Percentiles rank a stretch among this genome's conserved stretches.
phyloP scores from a whole-genome alignment of 2,113 vertebrate species.

The Elephantulus edwardii region DNA sequence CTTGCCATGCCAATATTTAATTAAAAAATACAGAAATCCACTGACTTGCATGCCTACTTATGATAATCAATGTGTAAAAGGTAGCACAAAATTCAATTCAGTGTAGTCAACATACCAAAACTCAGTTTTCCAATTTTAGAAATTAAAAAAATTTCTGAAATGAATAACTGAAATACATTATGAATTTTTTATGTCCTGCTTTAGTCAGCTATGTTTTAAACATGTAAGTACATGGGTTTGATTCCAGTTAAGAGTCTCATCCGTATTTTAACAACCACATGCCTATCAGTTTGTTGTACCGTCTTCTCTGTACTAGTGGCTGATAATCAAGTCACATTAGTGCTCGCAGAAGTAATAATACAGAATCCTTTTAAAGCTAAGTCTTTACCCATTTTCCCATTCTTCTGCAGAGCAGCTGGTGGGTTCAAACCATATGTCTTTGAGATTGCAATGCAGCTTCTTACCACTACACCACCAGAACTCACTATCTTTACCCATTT shows the following conservation, averaged over 20 bases:
- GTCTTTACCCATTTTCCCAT: too few species aligned
- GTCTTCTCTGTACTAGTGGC: neutral
- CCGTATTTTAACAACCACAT: neutral
- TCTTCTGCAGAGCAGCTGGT: too few species aligned
- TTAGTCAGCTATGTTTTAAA: conserved; percentile 10
- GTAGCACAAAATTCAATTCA: neutral
- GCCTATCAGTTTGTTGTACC: neutral
- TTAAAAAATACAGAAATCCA: neutral
- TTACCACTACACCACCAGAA: too few species aligned
- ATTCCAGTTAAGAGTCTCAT: conserved; percentile 11
- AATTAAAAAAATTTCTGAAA: conserved; percentile 33
- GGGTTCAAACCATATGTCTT: too few species aligned
- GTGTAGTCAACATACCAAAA: neutral
- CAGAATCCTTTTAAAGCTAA: neutral
- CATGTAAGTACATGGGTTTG: neutral
- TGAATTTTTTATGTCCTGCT: neutral
- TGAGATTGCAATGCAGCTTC: too few species aligned
- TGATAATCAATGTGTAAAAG: neutral
- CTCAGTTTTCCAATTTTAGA: neutral
- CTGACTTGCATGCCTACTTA: neutral
- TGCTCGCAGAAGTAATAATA: neutral
- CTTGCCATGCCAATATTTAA: neutral
- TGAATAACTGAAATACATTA: conserved; percentile 22
- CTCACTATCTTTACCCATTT: neutral
- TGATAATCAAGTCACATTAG: neutral